Evolutionary conservation across 1,140 invertebrate genomes (phyloP), one percentile per base, ranked within the genome.

Genomic region (Brachionus plicatilis): DNA sequence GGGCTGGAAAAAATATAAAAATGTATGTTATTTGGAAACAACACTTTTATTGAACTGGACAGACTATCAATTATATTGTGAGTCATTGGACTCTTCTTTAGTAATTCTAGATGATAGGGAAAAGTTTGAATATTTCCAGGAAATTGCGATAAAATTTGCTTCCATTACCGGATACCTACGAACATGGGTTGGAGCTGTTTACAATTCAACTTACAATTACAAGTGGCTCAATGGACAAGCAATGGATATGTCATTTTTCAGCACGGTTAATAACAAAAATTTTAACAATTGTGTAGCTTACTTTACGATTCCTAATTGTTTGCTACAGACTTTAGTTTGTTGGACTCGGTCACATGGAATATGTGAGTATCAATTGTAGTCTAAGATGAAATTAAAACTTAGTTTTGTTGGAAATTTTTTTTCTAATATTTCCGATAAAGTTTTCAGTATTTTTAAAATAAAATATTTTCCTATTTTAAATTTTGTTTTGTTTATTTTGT

Each of bases 271-370:
- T 29, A n/a, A 50, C 27, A 76, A 76, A 5, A 20, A 76, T 50
- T 27, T 37, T 1, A 76, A 76, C n/a, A 50, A 50, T 76, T 76
- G 72, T 50, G 43, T 76, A 24, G 45, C 43, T 12, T 76, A 47
- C 50, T 76, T 27, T n/a, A 50, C 27, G 5, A 50, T 47, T 50
- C 72, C 72, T 50, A 17, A 76, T 24, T 76, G 72, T 50, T 27
- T 27, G 43, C n/a, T 76, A 27, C 72, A 76, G n/a, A 76, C 72
- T 14, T 12, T 76, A 27, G 17, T 76, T 50, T 76, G 72, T 50
- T 50, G n/a, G 17, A 47, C 20, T 50, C 17, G 45, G 9, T 76
- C 72, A 12, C 45, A 50, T 50, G 72, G 72, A 29, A 76, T 76
- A 29, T 76, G 72, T 29, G 72, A 76, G n/a, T 76, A 76, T 50